Percentiles rank a stretch among this genome's conserved stretches.
phyloP scores from a whole-genome alignment of 2,113 vertebrate genomes.

The Tretioscincus oriximinensis region DNA sequence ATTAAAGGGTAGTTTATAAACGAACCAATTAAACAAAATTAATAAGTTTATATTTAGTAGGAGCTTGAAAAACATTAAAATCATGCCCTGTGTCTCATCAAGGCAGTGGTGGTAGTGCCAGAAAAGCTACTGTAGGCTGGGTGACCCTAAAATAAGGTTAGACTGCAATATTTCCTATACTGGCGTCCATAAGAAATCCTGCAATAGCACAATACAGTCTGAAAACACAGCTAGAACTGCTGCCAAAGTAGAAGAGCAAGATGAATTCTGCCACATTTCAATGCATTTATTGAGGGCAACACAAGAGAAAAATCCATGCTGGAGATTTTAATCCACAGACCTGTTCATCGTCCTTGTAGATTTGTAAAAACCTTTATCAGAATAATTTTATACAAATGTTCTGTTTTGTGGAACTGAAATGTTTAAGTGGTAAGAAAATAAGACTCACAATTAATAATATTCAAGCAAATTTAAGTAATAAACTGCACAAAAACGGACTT shows the following conservation, averaged over 20 bases:
- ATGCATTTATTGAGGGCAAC: neutral
- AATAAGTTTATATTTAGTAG: neutral
- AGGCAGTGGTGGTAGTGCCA: neutral
- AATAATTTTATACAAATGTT: neutral
- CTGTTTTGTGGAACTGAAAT: neutral
- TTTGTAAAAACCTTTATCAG: neutral
- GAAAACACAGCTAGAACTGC: too few species aligned
- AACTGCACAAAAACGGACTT: neutral
- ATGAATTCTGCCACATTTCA: too few species aligned
- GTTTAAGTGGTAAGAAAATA: neutral
- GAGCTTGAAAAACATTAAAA: neutral
- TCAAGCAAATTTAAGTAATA: too few species aligned
- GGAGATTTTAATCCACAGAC: neutral
- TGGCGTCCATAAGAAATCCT: too few species aligned
- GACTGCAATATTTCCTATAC: neutral
- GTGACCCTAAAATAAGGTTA: neutral
- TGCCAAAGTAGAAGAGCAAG: too few species aligned
- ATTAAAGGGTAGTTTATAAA: too few species aligned
- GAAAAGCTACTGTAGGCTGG: neutral
- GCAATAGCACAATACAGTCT: too few species aligned
- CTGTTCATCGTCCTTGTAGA: neutral
- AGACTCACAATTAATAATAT: neutral
- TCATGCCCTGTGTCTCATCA: too few species aligned
- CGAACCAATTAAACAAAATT: too few species aligned
- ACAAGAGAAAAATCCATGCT: neutral